Conservation (phyloP, 2,113 vertebrate genomes). For the Dicentrarchus labrax region DNA sequence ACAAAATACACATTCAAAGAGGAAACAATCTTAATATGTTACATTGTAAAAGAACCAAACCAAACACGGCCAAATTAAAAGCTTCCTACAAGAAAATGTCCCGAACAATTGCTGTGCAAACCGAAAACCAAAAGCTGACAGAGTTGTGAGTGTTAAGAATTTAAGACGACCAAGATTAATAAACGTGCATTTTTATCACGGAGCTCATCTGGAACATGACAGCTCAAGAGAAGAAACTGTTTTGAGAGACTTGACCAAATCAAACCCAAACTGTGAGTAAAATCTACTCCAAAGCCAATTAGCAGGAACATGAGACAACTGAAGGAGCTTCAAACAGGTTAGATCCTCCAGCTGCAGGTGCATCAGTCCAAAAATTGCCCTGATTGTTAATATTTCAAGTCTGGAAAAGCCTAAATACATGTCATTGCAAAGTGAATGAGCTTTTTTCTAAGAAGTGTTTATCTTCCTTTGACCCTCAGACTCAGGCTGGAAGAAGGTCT, state of each 20-base stretch:
- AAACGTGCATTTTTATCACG: neutral
- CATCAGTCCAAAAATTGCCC: neutral
- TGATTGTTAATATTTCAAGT: neutral
- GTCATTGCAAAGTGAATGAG: slow-evolving; percentile 8
- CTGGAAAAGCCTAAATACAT: neutral
- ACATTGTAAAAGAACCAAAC: neutral
- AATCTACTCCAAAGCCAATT: neutral
- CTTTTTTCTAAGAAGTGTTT: neutral
- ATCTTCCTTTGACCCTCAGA: neutral
- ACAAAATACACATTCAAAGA: neutral
- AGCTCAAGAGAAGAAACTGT: neutral
- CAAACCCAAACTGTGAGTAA: neutral
- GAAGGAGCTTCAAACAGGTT: neutral
- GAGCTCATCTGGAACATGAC: slow-evolving; percentile 5
- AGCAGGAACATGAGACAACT: slow-evolving; percentile 8
- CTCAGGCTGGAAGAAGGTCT: neutral
- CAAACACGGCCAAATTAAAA: neutral
- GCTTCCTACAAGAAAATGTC: neutral
- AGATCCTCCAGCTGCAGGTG: slow-evolving; percentile 20
- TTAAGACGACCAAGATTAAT: neutral
- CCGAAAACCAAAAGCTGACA: neutral
- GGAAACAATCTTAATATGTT: neutral
- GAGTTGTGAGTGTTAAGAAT: neutral
- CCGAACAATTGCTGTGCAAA: neutral
- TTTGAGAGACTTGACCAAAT: neutral